Conservation (phyloP, 1,140 invertebrate species). For the Metaphire vulgaris region DNA sequence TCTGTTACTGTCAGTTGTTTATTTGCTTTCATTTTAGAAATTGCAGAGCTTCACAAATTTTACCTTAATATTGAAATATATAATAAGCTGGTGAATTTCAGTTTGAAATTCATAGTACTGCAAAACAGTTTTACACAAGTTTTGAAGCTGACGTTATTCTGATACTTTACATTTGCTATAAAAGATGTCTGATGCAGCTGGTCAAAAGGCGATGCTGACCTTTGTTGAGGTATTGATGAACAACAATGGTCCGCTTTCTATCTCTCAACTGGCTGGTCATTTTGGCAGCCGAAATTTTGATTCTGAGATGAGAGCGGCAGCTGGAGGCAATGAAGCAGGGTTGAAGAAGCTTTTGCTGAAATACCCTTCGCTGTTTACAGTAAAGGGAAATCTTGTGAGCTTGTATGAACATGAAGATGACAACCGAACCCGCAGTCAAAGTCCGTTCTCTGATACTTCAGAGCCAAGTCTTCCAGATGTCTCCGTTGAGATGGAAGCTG, state of each 20-base stretch:
- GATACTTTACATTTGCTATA: too few relatives aligned
- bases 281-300: constrained; percentile 52
- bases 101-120: too few relatives aligned
- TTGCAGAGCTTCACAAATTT: too few relatives aligned
- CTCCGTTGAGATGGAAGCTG: constrained; percentile 51
- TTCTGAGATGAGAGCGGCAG: constrained; percentile 50
- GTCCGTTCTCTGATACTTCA: constrained; percentile 27
- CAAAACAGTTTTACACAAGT: too few relatives aligned
- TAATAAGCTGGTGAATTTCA: too few relatives aligned
- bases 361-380: constrained; percentile 53
- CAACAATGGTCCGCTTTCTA: constrained; percentile 46
- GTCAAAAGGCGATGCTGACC: constrained; percentile 53
- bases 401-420: constrained; percentile 25
- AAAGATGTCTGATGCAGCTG: constrained; percentile 45
- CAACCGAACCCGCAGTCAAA: constrained; percentile 7
- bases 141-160: too few relatives aligned
- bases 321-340: constrained; percentile 52
- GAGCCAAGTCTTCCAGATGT: constrained; percentile 41
- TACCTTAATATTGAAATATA: too few relatives aligned
- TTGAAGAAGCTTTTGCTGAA: constrained; percentile 52
- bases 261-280: constrained; percentile 50
- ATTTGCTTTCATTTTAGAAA: too few relatives aligned
- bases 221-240: constrained; percentile 54
- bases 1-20: too few relatives aligned
- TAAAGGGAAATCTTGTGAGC: constrained; percentile 47